Evolutionary conservation across 2,797 vertebrate species (phyloP).

Genomic region (Sebastes itinus): DNA sequence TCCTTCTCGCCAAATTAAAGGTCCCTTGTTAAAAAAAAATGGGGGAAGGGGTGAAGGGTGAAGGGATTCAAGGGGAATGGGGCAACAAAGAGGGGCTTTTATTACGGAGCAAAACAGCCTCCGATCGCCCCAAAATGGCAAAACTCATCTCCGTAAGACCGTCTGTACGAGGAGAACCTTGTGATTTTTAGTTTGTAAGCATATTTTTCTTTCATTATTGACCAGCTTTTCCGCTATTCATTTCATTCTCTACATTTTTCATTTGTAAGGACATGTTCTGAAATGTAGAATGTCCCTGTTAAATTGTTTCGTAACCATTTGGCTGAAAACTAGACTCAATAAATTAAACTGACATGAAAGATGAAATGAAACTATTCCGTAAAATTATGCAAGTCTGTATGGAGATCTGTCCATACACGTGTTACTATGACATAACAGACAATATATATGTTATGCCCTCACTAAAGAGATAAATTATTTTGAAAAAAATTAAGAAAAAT

Average conservation of each 20-base stretch:
- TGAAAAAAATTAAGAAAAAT: no score
- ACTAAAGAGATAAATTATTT: not conserved
- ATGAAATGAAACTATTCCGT: not conserved
- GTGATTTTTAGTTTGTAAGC: not conserved
- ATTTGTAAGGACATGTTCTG: not conserved
- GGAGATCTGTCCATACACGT: not conserved
- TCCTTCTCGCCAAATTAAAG: constrained; percentile 84
- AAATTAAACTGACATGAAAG: not conserved
- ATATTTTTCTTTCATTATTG: not conserved
- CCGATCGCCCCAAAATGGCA: constrained; percentile 7
- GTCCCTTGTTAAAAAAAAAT: constrained; percentile 81
- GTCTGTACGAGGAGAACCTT: not conserved
- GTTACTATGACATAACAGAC: not conserved
- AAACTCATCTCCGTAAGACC: constrained; percentile 8
- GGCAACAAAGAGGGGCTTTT: constrained; percentile 70
- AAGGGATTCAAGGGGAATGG: constrained; percentile 28
- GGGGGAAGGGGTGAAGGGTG: constrained; percentile 26
- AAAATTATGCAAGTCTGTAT: not conserved
- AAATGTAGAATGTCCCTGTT: not conserved
- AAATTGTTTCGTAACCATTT: no score
- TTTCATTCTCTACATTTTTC: not conserved
- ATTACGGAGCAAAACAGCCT: constrained; percentile 62
- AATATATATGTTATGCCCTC: not conserved
- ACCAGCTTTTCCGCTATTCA: not conserved
- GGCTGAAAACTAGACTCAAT: not conserved